Percentiles rank a stretch among this genome's conserved stretches.
Evolutionary conservation across 1,140 invertebrate genomes (phyloP).

Genomic region (Scaptomyza hsui): DNA sequence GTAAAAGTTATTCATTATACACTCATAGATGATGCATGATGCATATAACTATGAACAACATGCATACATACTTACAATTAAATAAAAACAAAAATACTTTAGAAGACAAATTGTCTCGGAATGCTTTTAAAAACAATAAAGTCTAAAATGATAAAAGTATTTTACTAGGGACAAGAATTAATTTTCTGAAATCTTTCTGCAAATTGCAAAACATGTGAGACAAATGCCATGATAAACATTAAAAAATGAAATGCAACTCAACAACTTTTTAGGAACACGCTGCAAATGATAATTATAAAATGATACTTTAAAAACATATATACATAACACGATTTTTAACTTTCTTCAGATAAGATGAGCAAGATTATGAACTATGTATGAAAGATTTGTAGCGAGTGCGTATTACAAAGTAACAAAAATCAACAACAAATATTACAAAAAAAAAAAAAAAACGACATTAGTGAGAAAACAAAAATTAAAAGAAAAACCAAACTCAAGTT

Average conservation of each 20-base stretch:
- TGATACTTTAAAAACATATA: constrained; percentile 62
- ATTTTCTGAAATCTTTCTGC: constrained; percentile 66
- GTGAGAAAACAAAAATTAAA: constrained; percentile 33
- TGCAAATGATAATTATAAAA: constrained; percentile 37
- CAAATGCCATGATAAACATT: constrained; percentile 25
- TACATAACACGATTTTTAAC: constrained; percentile 73
- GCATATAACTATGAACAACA: constrained; percentile 16
- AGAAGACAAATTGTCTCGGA: constrained; percentile 67
- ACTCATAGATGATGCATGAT: constrained; percentile 61
- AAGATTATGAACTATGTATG: constrained; percentile 59
- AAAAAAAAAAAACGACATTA: constrained; percentile 54
- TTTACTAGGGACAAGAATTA: constrained; percentile 56
- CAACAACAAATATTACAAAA: constrained; percentile 45
- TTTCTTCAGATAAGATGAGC: constrained; percentile 68
- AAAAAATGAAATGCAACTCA: constrained; percentile 43
- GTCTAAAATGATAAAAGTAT: constrained; percentile 45
- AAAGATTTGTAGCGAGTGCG: constrained; percentile 60
- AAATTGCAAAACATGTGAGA: constrained; percentile 50
- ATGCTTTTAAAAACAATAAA: constrained; percentile 68
- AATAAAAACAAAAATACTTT: constrained; percentile 64
- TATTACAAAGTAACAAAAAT: constrained; percentile 66
- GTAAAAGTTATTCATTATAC: constrained; percentile 53
- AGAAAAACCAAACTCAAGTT: constrained; percentile 57
- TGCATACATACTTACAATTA: constrained; percentile 51
- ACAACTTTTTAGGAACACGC: constrained; percentile 53